These are phyloP conservation scores for Ferdinandea cuprea DNA, from an alignment of 2,888 invertebrate genomes.

Conservation along the genomic window DNA sequence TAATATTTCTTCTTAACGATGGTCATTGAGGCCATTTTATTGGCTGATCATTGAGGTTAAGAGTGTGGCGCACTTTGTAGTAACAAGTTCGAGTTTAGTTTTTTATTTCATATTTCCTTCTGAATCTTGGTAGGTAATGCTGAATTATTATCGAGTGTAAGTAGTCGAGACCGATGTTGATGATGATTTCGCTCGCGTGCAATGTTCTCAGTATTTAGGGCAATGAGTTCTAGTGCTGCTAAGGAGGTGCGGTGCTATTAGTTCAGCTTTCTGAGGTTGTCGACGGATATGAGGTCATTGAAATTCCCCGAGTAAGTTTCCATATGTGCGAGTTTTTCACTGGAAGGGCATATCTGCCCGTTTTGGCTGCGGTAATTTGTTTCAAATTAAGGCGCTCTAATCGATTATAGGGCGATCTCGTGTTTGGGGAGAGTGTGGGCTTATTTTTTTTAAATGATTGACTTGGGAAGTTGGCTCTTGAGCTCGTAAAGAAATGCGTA, in stretches of 20 bases:
- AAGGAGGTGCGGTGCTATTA: background rate
- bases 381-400: constrained; percentile 36
- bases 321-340: constrained; percentile 8
- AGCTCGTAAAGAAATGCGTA: background rate
- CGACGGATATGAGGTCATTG: constrained; percentile 60
- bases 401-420: constrained; percentile 36
- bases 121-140: constrained; percentile 18
- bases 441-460: constrained; percentile 16
- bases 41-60: constrained; percentile 70
- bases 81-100: constrained; percentile 52
- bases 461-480: background rate
- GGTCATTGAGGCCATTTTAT: constrained; percentile 68
- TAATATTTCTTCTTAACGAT: constrained; percentile 71
- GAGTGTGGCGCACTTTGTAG: constrained; percentile 53
- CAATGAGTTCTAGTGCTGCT: constrained; percentile 22
- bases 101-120: constrained; percentile 10
- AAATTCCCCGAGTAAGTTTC: constrained; percentile 23
- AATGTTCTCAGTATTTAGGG: constrained; percentile 38
- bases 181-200: constrained; percentile 28
- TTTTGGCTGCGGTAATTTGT: constrained; percentile 48
- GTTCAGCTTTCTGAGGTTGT: background rate
- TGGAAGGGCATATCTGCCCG: constrained; percentile 37
- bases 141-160: constrained; percentile 40
- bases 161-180: background rate
- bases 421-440: constrained; percentile 27